Conservation (phyloP, 1,140 invertebrate species). For the Pseudomyrmex cubaensis region DNA sequence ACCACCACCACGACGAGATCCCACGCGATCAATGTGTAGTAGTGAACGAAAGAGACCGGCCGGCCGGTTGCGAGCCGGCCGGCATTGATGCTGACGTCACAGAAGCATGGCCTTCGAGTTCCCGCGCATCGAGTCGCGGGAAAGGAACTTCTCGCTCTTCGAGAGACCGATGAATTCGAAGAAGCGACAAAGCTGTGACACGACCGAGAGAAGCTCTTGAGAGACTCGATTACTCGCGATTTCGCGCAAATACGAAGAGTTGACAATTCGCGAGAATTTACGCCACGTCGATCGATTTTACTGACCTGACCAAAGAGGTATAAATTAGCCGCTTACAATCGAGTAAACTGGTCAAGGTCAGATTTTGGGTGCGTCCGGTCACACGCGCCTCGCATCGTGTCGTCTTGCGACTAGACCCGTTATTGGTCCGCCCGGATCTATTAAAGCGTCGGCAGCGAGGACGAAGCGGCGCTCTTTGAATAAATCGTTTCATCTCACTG, state of each 20-base stretch:
- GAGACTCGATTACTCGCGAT: too few relatives aligned
- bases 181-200: not conserved
- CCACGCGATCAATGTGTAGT: slow-evolving; percentile 71
- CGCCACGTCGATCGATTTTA: slow-evolving; percentile 14
- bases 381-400: slow-evolving; percentile 47
- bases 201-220: too few relatives aligned
- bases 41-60: slow-evolving; percentile 42
- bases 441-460: slow-evolving; percentile 41
- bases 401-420: slow-evolving; percentile 49
- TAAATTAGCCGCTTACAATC: slow-evolving; percentile 70
- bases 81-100: slow-evolving; percentile 70
- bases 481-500: slow-evolving; percentile 35
- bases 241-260: too few relatives aligned
- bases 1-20: slow-evolving; percentile 73
- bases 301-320: slow-evolving; percentile 26
- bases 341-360: slow-evolving; percentile 62
- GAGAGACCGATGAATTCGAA: slow-evolving; percentile 8
- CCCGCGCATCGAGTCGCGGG: slow-evolving; percentile 76
- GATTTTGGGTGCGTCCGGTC: slow-evolving; percentile 68
- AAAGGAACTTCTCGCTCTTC: slow-evolving; percentile 20
- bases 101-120: slow-evolving; percentile 78
- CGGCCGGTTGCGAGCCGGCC: slow-evolving; percentile 41
- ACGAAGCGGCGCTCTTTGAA: slow-evolving; percentile 65
- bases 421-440: slow-evolving; percentile 11
- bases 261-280: too few relatives aligned